Base-by-base conservation (phyloP, 2,797 vertebrate species). In the Myotis myotis region DNA sequence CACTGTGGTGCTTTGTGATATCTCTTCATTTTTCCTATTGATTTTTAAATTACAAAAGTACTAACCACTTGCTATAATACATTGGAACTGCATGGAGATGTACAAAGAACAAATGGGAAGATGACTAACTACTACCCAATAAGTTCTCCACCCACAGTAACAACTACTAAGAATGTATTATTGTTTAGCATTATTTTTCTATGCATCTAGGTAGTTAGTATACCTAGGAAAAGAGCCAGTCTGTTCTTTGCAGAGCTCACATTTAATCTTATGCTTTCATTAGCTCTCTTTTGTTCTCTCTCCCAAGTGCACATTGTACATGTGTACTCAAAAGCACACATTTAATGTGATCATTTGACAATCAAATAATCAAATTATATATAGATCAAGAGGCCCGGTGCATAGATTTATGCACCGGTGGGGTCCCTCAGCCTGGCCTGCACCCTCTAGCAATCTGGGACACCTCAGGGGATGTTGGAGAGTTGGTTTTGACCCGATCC, bases 11-110 rank as follows among this genome's bases (percentile, higher is more conserved):
- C 25, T 75, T 82, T 86, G 36, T 66, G 38, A 74, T 44, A n/a
- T 25, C n/a, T 23, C 87, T 71, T 86, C 62, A 72, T 33, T 87
- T 92, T 94, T 86, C 38, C 60, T 89, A 82, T 12, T 79, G 38
- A 93, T 70, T 91, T 80, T 91, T 81, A 76, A 79, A 49, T 89
- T 78, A 72, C 11, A 22, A 57, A 95, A 87, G 38, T 57, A 9
- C 41, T 38, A 33, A 19, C 25, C 82, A 82, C 19, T 74, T 74
- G 33, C 23, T 75, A 2, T 68, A 74, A 79, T 93, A 74, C 28
- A 68, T 79, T 66, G 25, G 74, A 74, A 90, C n/a, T 79, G n/a
- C 33, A 33, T 36, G 55, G 41, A 86, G 47, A 87, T 23, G 3
- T 22, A 55, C 25, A n/a, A 72, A 33, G 5, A n/a, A 55, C 28